Evolutionary conservation across 2,797 vertebrate genomes (phyloP).

Genomic region (Hafferia zeledoni): DNA sequence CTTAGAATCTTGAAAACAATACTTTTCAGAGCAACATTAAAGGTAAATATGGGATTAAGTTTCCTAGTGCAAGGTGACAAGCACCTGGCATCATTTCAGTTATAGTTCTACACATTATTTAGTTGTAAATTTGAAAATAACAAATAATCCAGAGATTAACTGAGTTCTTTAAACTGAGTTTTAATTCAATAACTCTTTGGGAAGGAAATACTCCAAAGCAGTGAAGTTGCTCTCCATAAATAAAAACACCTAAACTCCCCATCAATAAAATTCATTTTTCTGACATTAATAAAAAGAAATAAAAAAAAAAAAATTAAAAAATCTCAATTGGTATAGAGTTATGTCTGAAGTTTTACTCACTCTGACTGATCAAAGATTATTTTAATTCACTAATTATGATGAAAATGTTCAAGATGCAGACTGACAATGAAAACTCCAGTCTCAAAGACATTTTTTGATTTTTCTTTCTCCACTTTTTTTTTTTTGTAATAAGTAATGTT

Average conservation of each 20-base stretch:
- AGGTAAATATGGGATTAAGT: slow-evolving; percentile 36
- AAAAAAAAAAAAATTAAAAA: background rate
- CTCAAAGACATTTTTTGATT: background rate
- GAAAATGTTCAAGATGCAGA: background rate
- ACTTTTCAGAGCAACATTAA: slow-evolving; percentile 58
- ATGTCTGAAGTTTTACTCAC: background rate
- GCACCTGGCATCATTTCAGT: background rate
- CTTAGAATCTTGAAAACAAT: slow-evolving; percentile 58
- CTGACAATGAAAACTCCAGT: background rate
- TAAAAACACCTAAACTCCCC: background rate
- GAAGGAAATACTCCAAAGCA: background rate
- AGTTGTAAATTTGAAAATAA: slow-evolving; percentile 1
- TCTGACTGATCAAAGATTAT: background rate
- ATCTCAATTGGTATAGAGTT: background rate
- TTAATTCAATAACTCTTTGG: background rate
- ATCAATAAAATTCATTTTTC: background rate
- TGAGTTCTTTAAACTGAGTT: background rate
- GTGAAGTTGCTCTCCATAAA: background rate
- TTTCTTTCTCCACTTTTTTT: background rate
- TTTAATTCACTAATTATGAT: background rate
- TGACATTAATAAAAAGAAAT: background rate
- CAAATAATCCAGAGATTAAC: background rate
- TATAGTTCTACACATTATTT: slow-evolving; percentile 15
- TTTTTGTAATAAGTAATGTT: background rate
- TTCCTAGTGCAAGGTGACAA: background rate